Evolutionary conservation across 2,113 vertebrate species (phyloP).

Genomic region (Scartelaos histophorus): DNA sequence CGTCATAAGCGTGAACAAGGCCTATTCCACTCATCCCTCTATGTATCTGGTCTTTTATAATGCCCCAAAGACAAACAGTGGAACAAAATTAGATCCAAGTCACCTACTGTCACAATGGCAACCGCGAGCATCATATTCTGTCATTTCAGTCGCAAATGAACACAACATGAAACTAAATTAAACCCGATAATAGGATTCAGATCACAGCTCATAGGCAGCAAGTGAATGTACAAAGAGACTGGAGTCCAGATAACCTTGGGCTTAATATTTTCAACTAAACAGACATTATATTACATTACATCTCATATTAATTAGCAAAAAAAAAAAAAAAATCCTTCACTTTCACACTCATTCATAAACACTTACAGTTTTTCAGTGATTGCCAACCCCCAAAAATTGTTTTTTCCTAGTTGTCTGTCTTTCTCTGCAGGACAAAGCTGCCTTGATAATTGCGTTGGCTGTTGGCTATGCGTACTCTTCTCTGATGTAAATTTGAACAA

Average conservation of each 20-base stretch:
- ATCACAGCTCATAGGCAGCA: conserved; percentile 14
- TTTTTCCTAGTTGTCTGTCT: conserved; percentile 2
- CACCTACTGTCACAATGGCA: not conserved
- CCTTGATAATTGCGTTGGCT: conserved; percentile 9
- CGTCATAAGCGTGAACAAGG: conserved; percentile 9
- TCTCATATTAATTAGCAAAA: not conserved
- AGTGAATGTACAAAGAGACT: conserved; percentile 20
- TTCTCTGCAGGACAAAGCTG: conserved; percentile 6
- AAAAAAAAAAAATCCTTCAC: not conserved
- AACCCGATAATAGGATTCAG: conserved; percentile 20
- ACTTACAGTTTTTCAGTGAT: not conserved
- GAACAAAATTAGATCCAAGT: conserved; percentile 1
- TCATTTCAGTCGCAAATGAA: not conserved
- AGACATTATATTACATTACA: conserved; percentile 30
- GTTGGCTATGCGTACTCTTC: not conserved
- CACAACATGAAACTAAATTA: conserved; percentile 21
- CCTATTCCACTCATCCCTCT: not conserved
- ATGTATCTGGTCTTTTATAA: conserved; percentile 8
- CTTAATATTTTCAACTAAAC: conserved; percentile 34
- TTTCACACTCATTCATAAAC: conserved; percentile 5
- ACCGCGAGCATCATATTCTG: not conserved
- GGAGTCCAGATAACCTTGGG: conserved; percentile 14
- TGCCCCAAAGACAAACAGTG: conserved; percentile 5
- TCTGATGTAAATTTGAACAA: conserved; percentile 8
- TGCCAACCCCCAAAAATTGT: not conserved